These are phyloP conservation scores for Varanus salvator DNA, from an alignment of 2,113 vertebrate genomes.

Conservation along the genomic window DNA sequence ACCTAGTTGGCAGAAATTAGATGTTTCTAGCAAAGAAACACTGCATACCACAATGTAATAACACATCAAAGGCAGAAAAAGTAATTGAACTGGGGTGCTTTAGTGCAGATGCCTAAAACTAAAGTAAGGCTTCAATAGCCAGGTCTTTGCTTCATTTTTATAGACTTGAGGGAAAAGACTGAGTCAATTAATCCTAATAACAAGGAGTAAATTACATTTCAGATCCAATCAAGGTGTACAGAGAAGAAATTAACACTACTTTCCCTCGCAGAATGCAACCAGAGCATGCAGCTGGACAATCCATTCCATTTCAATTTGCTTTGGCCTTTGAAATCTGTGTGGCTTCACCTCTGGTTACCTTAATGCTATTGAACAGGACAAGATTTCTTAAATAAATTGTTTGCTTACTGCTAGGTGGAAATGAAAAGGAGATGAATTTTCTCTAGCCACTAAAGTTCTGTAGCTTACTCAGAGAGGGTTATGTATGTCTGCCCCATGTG, in stretches of 20 bases:
- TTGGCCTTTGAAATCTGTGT: slow-evolving; percentile 55
- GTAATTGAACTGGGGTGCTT: slow-evolving; percentile 16
- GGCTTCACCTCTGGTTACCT: slow-evolving; percentile 44
- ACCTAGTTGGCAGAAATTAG: too few relatives aligned
- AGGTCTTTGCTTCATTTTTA: slow-evolving; percentile 37
- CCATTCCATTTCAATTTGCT: slow-evolving; percentile 61
- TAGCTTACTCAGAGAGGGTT: neutral
- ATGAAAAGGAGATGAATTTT: slow-evolving; percentile 13
- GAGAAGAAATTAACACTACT: neutral
- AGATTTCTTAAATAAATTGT: slow-evolving; percentile 58
- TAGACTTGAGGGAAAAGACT: slow-evolving; percentile 22
- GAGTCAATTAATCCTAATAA: slow-evolving; percentile 65
- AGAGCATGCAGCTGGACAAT: slow-evolving; percentile 39
- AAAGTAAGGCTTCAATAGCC: slow-evolving; percentile 50
- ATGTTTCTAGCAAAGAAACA: neutral
- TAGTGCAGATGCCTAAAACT: slow-evolving; percentile 44
- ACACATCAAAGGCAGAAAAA: neutral
- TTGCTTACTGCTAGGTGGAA: slow-evolving; percentile 44
- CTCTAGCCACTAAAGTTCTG: neutral
- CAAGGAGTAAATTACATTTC: slow-evolving; percentile 56
- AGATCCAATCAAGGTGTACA: slow-evolving; percentile 44
- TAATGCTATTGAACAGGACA: slow-evolving; percentile 51
- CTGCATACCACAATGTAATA: neutral
- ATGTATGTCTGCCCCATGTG: neutral
- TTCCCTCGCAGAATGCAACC: slow-evolving; percentile 47